Base-by-base conservation (phyloP, 2,113 vertebrate genomes). In the Thalassarche chlororhynchos region DNA sequence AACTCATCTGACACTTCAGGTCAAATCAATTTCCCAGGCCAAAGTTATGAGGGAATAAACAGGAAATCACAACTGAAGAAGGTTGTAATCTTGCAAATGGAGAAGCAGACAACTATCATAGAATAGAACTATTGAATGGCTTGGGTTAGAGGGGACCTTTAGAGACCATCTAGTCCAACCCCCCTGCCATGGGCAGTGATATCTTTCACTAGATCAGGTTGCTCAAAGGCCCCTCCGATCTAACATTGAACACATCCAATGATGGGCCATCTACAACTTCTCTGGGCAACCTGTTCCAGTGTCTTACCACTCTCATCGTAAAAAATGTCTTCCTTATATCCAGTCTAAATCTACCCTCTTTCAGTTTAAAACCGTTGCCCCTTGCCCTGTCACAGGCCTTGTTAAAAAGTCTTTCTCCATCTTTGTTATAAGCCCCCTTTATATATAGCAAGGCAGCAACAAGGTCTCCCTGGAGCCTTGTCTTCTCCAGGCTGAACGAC, bases 381-480 rank as follows among this genome's bases (percentile, higher is more conserved):
- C 17, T 77, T 77, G 15, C 15, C 34, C 58, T 52, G 21, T 68
- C 8, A 3, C 25, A 64, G 47, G 13, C 5, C 12, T 34, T 58
- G 3, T 18, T 40, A 42, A 84, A 62, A 78, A 24, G 3, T 4
- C 40, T 51, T 14, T 54, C 4, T 10, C 17, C 20, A 7, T 10
- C 15, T 24, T 44, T 34, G 16, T 49, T 23, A 3, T 2, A n/a
- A 38, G 17, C 3, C 10, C 6, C 8, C 11, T 55, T 62, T n/a
- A 54, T 4, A 14, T 42, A 70, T 2, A 21, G 47, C 38, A 61
- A 20, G 34, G 46, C 17, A 1, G 3, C 55, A 79, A 32, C 9
- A 44, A 40, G 12, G 19, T 40, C 6, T 64, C 16, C 8, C 18
- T 0, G 1, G 10, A 49, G 51, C 14, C 17, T n/a, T n/a, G 40